A percentile compares a stretch with the other conserved stretches of the same genome.
Evolutionary conservation across 2,797 vertebrate genomes (phyloP).

Genomic region (Macrochelys suwanniensis): DNA sequence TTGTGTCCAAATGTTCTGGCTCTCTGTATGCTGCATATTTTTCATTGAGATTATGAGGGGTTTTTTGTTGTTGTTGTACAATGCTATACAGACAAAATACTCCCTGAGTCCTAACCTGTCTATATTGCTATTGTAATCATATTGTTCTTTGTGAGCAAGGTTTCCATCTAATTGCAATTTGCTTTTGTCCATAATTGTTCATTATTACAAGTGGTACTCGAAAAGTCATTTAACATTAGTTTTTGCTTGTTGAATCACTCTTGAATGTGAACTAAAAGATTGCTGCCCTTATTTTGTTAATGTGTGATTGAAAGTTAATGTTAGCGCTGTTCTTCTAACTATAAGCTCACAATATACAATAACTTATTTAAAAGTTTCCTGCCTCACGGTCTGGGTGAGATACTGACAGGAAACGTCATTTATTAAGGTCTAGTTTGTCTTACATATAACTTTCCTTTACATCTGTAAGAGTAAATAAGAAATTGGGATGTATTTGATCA

Average conservation of each 20-base stretch:
- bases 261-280: conserved; percentile 27
- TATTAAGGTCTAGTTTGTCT: neutral
- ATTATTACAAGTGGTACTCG: conserved; percentile 8
- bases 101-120: neutral
- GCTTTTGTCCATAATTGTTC: conserved; percentile 30
- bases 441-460: neutral
- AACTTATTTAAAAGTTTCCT: neutral
- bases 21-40: neutral
- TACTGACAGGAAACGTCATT: neutral
- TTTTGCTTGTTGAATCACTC: neutral
- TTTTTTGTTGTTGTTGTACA: neutral
- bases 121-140: conserved; percentile 22
- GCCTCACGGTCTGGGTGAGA: neutral
- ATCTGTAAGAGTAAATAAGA: neutral
- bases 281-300: neutral
- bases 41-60: neutral
- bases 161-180: conserved; percentile 19
- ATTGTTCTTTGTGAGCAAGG: neutral
- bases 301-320: neutral
- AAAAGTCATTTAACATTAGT: conserved; percentile 39
- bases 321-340: neutral
- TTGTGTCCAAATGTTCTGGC: neutral
- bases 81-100: neutral
- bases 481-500: neutral
- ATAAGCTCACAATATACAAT: neutral